Evolutionary conservation across 1,140 invertebrate genomes (phyloP), one percentile per base, ranked within the genome.

Genomic region (Chymomyza costata): DNA sequence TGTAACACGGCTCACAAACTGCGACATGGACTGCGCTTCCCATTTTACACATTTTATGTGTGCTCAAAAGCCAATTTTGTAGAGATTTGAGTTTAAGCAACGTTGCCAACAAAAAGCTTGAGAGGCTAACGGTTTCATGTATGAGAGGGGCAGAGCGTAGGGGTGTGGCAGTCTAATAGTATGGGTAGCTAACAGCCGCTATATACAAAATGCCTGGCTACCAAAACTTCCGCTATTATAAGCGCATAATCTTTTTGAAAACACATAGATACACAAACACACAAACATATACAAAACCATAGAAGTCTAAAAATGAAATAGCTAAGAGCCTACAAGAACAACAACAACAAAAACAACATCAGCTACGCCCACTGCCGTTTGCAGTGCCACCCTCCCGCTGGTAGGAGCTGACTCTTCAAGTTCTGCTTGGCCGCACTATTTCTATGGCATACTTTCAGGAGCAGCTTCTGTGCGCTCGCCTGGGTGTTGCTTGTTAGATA

Each of bases 31-130:
- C 49, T 6, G 18, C 18, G 15, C 39, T 14, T 31, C 65, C 69
- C 61, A 65, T 66, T 64, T 80, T 63, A 64, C 66, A 60, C 71
- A 78, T 78, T 78, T 78, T 78, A 78, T 78, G 66, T 78, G 67
- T 74, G 73, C 73, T 78, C 73, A 80, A 78, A 80, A 78, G 73
- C 73, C 73, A 78, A 78, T 80, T 78, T 78, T 53, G 73, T 80
- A 71, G 73, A 78, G 73, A 78, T 78, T 78, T 71, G 52, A 15
- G 21, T 25, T 25, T 25, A 25, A 25, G 21, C 8, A 25, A 25
- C 3, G 8, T 25, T 10, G 25, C 5, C 10, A 10, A 28, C 5
- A 28, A 6, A 28, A 5, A 28, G 10, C 5, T 28, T 5, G 25
- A 28, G 5, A 28, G 25, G 25, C 10, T 6, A 28, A 6, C 10